Evolutionary conservation across 2,113 vertebrate species (phyloP).

Genomic region (Setophaga kirtlandii): DNA sequence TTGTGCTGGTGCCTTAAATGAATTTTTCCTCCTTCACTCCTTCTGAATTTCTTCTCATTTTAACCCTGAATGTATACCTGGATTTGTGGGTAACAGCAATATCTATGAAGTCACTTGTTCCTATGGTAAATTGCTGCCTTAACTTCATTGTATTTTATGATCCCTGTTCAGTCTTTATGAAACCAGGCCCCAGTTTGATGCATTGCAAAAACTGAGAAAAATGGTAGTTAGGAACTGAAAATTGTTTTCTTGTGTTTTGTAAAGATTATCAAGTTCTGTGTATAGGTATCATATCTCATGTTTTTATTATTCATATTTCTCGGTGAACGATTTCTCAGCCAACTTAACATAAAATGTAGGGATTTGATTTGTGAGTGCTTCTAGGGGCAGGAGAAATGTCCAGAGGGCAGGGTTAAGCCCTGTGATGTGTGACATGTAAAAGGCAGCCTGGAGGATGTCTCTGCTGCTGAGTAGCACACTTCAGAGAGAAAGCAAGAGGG

Average conservation of each 20-base stretch:
- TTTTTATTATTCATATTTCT: background rate
- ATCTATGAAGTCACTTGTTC: background rate
- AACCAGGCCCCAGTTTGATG: background rate
- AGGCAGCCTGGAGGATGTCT: background rate
- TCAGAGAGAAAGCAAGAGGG: background rate
- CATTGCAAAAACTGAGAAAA: background rate
- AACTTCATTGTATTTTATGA: background rate
- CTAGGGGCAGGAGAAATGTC: background rate
- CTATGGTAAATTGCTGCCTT: background rate
- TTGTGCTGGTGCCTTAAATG: background rate
- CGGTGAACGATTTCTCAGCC: background rate
- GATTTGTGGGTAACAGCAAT: background rate
- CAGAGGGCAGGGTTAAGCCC: background rate
- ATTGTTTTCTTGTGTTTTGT: background rate
- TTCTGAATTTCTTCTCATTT: background rate
- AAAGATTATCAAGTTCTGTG: background rate
- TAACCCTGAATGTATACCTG: background rate
- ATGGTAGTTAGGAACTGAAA: background rate
- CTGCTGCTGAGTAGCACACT: slow-evolving; percentile 11
- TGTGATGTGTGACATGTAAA: slow-evolving; percentile 13
- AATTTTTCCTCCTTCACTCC: background rate
- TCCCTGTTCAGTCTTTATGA: background rate
- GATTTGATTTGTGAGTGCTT: background rate
- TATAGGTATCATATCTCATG: background rate
- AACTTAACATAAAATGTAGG: background rate